These are phyloP conservation scores for Drosophila sechellia DNA, from an alignment of 1,140 invertebrate genomes.

Conservation along the genomic window DNA sequence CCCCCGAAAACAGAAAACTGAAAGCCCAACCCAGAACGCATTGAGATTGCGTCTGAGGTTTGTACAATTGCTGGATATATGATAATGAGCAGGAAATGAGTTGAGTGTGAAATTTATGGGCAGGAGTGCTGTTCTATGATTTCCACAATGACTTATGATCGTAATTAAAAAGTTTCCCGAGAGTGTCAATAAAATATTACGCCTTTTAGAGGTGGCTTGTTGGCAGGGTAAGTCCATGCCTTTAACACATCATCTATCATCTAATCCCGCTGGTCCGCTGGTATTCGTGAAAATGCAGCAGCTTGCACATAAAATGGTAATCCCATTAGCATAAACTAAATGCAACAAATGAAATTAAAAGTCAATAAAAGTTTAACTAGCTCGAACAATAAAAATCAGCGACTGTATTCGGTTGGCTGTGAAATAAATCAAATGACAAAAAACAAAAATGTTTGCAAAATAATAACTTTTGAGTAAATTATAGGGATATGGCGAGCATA, in stretches of 20 bases:
- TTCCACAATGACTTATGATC: constrained; percentile 62
- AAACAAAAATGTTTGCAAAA: constrained; percentile 19
- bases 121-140: constrained; percentile 63
- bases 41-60: constrained; percentile 36
- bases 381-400: constrained; percentile 45
- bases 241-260: constrained; percentile 33
- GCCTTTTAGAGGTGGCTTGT: constrained; percentile 22
- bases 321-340: constrained; percentile 51
- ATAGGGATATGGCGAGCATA: constrained; percentile 6
- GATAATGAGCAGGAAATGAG: constrained; percentile 82
- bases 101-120: constrained; percentile 79
- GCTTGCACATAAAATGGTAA: constrained; percentile 40
- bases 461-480: constrained; percentile 9
- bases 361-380: constrained; percentile 50
- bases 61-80: constrained; percentile 68
- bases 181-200: constrained; percentile 43
- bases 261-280: constrained; percentile 16
- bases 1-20: constrained; percentile 26
- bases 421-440: constrained; percentile 11
- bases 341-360: constrained; percentile 52
- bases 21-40: constrained; percentile 47
- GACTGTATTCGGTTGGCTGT: constrained; percentile 13
- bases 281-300: constrained; percentile 43
- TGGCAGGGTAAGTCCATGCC: constrained; percentile 29
- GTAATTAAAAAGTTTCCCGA: constrained; percentile 63